Base-by-base conservation (phyloP, 2,797 vertebrate genomes). In the Odontamblyopus rebecca region DNA sequence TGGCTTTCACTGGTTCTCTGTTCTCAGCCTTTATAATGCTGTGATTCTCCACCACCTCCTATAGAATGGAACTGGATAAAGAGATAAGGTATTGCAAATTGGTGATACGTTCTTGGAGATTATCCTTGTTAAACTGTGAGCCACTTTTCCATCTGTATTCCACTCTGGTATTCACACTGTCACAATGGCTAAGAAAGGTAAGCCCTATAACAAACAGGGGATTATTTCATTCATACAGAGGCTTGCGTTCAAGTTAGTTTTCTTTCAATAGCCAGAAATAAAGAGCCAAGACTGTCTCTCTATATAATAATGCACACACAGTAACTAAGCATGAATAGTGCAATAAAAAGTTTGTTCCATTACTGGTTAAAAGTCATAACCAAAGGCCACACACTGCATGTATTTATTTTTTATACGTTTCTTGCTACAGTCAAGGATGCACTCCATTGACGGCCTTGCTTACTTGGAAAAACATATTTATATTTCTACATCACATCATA, bases 71-170 rank as follows among this genome's bases (percentile, higher is more conserved):
- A 48, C 5, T 51, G 76, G 80, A 88, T 87, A 69, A 83, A 81
- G 56, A 81, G 81, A 89, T 84, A 83, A 82, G 60, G 77, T 64
- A 69, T 51, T 78, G 73, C 71, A 83, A 89, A 89, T 83, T 82
- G 78, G 77, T 81, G 78, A 82, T 86, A 88, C 87, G 76, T 76
- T 76, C 79, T 71, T 79, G 73, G 70, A 76, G 88, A 91, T 92
- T 86, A 88, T 86, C 73, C 74, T 44, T 77, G 75, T 80, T 86
- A 89, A 91, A 87, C 85, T 89, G 78, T 81, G 72, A 77, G 56
- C 79, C 77, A 41, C 81, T 80, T 84, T 84, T 61, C 77, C 71
- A 71, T 83, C 72, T 76, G 70, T 68, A 79, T 80, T 75, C 72
- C 27, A 61, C 54, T 69, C 75, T 72, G 74, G 72, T 75, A 80